Conservation (phyloP, 2,797 vertebrate genomes). For the Nasua narica region DNA sequence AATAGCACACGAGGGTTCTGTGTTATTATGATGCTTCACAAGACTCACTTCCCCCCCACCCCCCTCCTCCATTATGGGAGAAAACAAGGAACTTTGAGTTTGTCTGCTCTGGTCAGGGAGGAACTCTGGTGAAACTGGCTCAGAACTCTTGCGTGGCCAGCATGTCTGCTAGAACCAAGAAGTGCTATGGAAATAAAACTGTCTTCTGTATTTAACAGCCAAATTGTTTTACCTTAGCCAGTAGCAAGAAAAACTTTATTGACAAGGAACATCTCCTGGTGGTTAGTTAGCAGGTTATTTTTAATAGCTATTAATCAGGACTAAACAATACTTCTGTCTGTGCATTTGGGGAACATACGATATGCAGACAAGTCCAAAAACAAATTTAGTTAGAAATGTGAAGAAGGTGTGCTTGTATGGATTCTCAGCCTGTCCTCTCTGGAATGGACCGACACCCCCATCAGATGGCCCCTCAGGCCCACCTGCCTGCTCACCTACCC, state of each 20-base stretch:
- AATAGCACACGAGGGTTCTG: neutral
- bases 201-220: neutral
- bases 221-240: accelerated
- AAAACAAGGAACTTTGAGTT: neutral
- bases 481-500: accelerated
- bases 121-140: accelerated
- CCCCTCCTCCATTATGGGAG: neutral
- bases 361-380: neutral
- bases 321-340: neutral
- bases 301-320: neutral
- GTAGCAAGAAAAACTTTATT: neutral
- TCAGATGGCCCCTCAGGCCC: neutral
- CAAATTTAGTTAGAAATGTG: too few species aligned
- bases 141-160: accelerated
- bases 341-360: neutral
- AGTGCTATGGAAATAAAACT: neutral
- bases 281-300: neutral
- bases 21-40: neutral
- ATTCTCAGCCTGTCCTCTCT: neutral
- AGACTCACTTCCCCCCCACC: neutral
- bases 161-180: neutral
- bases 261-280: neutral
- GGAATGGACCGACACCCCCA: accelerated
- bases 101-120: neutral
- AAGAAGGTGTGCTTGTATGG: too few species aligned